A percentile compares a stretch with the other conserved stretches of the same genome.
These are phyloP conservation scores for Agrochola macilenta DNA, from an alignment of 2,888 invertebrate genomes.

Conservation along the genomic window DNA sequence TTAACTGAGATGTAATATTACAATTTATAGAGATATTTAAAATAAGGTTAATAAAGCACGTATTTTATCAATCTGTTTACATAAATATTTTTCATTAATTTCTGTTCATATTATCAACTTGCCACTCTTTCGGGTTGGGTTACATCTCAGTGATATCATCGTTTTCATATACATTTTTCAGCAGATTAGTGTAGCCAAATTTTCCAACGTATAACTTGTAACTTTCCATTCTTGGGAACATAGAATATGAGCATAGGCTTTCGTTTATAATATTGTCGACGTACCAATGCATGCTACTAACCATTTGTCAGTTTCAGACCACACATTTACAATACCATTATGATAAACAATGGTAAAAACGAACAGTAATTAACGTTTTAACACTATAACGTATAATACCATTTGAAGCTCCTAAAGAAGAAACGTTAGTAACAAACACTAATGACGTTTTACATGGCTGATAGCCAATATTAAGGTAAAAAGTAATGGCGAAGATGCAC, in stretches of 20 bases:
- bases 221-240: neutral
- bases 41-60: no score
- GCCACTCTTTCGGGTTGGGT: no score
- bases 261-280: no score
- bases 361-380: constrained; percentile 28
- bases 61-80: no score
- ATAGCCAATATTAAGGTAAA: constrained; percentile 53
- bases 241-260: neutral
- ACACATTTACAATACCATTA: constrained; percentile 14
- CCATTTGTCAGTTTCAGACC: constrained; percentile 21
- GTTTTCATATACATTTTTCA: no score
- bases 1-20: neutral
- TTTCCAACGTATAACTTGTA: neutral
- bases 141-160: no score
- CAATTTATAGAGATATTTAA: no score
- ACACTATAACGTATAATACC: neutral
- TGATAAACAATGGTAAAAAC: constrained; percentile 6
- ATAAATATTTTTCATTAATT: no score
- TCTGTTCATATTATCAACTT: no score
- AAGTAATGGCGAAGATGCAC: constrained; percentile 58
- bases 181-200: neutral
- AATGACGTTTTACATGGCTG: constrained; percentile 60
- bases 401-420: constrained; percentile 15
- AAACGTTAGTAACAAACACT: constrained; percentile 50
- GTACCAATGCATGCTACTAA: neutral